Conservation (phyloP, 2,888 invertebrate species). For the Callyntrura sp. region DNA sequence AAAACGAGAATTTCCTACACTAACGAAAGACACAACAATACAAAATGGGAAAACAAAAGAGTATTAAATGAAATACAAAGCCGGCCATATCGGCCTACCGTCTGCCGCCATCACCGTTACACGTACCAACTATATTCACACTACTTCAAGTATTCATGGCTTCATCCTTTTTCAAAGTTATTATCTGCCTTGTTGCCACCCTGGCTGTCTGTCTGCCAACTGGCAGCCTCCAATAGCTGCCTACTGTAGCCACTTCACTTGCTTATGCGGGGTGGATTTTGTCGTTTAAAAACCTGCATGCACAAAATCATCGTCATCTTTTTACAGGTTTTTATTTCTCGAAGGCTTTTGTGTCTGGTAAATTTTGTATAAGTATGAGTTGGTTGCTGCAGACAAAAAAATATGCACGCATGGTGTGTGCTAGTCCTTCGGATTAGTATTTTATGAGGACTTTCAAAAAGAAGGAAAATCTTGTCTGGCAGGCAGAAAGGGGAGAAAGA, state of each 20-base stretch:
- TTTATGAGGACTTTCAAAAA: slow-evolving; percentile 29
- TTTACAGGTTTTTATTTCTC: background rate
- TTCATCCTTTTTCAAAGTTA: background rate
- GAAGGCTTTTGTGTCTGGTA: background rate
- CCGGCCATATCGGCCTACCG: too few relatives aligned
- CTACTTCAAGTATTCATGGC: background rate
- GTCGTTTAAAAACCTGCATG: slow-evolving; percentile 5
- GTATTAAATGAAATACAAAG: background rate
- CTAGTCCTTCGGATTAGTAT: slow-evolving; percentile 31
- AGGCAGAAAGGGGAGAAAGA: slow-evolving; percentile 23
- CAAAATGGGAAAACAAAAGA: slow-evolving; percentile 40
- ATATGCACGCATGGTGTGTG: background rate
- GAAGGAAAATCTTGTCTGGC: slow-evolving; percentile 24
- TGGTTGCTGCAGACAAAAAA: background rate
- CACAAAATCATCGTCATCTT: background rate
- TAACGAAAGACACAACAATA: background rate
- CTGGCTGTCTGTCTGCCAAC: background rate
- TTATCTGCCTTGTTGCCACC: slow-evolving; percentile 42
- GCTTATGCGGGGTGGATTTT: background rate
- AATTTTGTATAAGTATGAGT: background rate
- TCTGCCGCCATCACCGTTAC: too few relatives aligned
- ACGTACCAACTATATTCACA: too few relatives aligned
- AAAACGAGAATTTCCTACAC: background rate
- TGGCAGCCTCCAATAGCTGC: too few relatives aligned
- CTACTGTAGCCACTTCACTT: too few relatives aligned